Conservation (phyloP, 2,888 invertebrate species). For the Hybos culiciformis region DNA sequence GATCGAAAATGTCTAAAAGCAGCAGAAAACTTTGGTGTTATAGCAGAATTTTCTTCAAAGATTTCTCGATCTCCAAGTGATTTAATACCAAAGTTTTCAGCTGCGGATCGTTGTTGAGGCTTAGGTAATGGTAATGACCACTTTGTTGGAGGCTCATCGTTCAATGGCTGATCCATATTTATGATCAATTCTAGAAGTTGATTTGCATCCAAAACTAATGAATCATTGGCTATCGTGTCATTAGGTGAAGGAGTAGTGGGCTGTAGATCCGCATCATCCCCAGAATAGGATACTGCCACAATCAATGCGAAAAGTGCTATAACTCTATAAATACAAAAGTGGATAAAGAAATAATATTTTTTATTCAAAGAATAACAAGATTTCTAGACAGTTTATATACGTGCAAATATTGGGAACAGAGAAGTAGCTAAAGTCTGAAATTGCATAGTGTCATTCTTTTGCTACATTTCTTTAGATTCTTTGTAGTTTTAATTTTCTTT, state of each 20-base stretch:
- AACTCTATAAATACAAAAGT: slow-evolving; percentile 15
- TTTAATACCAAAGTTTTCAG: slow-evolving; percentile 41
- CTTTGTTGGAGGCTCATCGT: slow-evolving; percentile 11
- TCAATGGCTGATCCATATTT: slow-evolving; percentile 10
- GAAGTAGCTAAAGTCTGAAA: too few relatives aligned
- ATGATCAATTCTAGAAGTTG: slow-evolving; percentile 10
- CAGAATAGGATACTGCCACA: slow-evolving; percentile 15
- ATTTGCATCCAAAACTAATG: slow-evolving; percentile 7
- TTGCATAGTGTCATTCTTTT: too few relatives aligned
- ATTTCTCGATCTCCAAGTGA: slow-evolving; percentile 42
- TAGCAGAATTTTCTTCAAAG: slow-evolving; percentile 38
- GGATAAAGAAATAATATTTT: slow-evolving; percentile 1
- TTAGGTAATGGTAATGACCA: slow-evolving; percentile 14
- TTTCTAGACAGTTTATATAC: slow-evolving; percentile 15
- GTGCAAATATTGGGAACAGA: too few relatives aligned
- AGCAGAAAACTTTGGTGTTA: slow-evolving; percentile 44
- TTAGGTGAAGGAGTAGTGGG: too few relatives aligned
- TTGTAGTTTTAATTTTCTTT: too few relatives aligned
- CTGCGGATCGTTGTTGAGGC: slow-evolving; percentile 36
- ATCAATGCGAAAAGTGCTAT: slow-evolving; percentile 15
- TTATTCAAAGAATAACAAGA: neutral
- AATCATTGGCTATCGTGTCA: slow-evolving; percentile 1
- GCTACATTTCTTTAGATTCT: too few relatives aligned
- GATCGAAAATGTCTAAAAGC: slow-evolving; percentile 58
- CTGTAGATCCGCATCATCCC: slow-evolving; percentile 5